Base-by-base conservation (phyloP, 2,113 vertebrate species). In the Tor tambroides region DNA sequence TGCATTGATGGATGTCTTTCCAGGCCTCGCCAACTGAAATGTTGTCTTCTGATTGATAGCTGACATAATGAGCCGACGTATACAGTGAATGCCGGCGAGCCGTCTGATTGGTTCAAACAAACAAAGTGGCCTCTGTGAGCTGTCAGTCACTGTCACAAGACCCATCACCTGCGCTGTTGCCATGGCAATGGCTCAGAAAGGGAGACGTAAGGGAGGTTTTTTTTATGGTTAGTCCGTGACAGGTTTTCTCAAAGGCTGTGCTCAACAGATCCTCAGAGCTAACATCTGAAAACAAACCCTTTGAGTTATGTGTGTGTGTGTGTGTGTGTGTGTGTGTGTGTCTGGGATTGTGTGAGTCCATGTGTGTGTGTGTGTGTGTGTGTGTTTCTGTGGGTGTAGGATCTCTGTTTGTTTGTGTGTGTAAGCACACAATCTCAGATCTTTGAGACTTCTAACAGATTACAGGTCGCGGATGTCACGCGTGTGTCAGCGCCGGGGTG, bases 371-470 rank as follows among this genome's bases (percentile, higher is more conserved):
- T 59, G 75, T 49, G 59, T 38, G 41, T 67, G 30, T 12, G 59
- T 65, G 7, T 46, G 23, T 19, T 14, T 51, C 17, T 28, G 61
- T 21, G 41, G 7, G 8, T 23, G 51, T 3, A 80, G 54, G 78
- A 80, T 38, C 30, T 75, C 17, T 41, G 82, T 67, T 35, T 65
- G 75, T 41, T 21, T 84, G 38, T 59, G 75, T 49, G 59, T 38
- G 41, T 67, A 69, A 32, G 43, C 28, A 38, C 28, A 38, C 1
- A 61, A 35, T 46, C 85, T 65, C 12, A 9, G 46, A 56, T 91
- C 91, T 93, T 91, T 90, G 92, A 91, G 92, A 82, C 65, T 84
- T 90, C 88, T 94, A 92, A 94, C 93, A 93, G 91, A 94, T 94
- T 94, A 92, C 94, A 92, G 93, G 91, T 94, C 93, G 90, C 88